Evolutionary conservation across 1,140 invertebrate species (phyloP).

Genomic region (Drosophila suzukii): DNA sequence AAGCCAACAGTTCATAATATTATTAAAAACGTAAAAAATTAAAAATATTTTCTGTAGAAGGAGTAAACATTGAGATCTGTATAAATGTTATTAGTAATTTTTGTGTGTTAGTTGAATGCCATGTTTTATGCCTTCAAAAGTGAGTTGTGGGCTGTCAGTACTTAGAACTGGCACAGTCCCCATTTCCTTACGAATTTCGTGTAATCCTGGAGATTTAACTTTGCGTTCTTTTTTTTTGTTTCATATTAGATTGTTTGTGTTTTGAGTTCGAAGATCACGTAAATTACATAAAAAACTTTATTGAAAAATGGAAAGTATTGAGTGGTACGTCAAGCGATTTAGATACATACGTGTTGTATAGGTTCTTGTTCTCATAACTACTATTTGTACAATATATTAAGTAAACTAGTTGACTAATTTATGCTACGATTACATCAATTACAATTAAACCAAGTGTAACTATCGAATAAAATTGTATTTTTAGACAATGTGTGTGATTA

Average conservation of each 20-base stretch:
- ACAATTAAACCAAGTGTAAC: slow-evolving; percentile 54
- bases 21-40: no score
- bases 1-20: no score
- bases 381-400: slow-evolving; percentile 78
- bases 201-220: slow-evolving; percentile 70
- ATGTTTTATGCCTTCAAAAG: not conserved
- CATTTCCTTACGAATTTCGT: slow-evolving; percentile 64
- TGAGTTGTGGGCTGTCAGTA: slow-evolving; percentile 6
- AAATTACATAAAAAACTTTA: slow-evolving; percentile 28
- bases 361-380: slow-evolving; percentile 71
- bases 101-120: not conserved
- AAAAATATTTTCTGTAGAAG: not conserved
- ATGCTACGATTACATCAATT: slow-evolving; percentile 60
- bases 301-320: slow-evolving; percentile 58
- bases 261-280: slow-evolving; percentile 6
- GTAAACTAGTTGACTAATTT: slow-evolving; percentile 77
- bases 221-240: slow-evolving; percentile 30
- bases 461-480: slow-evolving; percentile 73
- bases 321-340: slow-evolving; percentile 48
- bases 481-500: slow-evolving; percentile 62
- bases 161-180: slow-evolving; percentile 1
- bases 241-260: slow-evolving; percentile 10
- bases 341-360: slow-evolving; percentile 40
- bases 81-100: not conserved
- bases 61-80: no score